phyloP scores from a whole-genome alignment of 2,113 vertebrate species.

The Corapipo altera region DNA sequence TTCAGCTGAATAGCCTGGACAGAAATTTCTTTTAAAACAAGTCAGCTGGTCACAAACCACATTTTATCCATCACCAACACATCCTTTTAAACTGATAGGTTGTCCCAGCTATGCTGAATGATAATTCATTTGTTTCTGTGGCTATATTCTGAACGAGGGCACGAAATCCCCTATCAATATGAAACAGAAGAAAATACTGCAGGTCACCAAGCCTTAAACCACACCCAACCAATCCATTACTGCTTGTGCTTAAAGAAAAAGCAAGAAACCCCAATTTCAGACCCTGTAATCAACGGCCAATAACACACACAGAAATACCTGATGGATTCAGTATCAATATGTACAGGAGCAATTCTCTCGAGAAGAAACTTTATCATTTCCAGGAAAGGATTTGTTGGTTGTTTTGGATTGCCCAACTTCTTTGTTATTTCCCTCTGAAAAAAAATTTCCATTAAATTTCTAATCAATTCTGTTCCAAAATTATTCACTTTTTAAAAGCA shows the following conservation, averaged over 20 bases:
- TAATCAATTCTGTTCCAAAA: background rate
- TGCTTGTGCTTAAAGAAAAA: background rate
- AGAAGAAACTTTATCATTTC: constrained; percentile 91
- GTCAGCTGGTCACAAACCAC: background rate
- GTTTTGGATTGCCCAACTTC: constrained; percentile 84
- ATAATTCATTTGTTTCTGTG: background rate
- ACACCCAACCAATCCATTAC: background rate
- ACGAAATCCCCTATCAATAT: background rate
- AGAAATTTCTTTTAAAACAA: background rate
- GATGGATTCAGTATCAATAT: constrained; percentile 86
- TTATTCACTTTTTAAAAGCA: background rate
- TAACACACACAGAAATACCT: constrained; percentile 70
- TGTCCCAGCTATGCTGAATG: background rate
- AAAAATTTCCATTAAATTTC: constrained; percentile 42
- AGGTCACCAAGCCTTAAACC: background rate
- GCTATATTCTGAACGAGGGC: background rate
- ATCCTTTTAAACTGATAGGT: background rate
- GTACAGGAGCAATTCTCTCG: constrained; percentile 85
- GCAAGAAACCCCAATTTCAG: background rate
- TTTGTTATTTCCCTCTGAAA: constrained; percentile 86
- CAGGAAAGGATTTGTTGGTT: constrained; percentile 87
- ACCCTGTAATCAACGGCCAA: background rate
- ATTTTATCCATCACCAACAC: background rate
- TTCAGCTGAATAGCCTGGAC: background rate
- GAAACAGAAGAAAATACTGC: background rate